phyloP scores from a whole-genome alignment of 2,113 vertebrate species.

The Nanorana parkeri region DNA sequence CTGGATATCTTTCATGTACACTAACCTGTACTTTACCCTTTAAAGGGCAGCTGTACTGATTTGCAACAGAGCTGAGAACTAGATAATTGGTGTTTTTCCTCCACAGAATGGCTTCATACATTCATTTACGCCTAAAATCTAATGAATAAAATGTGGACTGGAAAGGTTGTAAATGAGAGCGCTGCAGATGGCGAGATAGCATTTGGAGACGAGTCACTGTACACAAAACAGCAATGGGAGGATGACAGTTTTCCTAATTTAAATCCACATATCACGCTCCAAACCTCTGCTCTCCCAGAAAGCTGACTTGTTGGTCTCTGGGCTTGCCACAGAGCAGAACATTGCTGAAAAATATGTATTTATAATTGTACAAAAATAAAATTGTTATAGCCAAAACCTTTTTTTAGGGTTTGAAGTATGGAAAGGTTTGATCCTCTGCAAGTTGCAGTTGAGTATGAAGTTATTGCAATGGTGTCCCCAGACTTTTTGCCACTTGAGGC shows the following conservation, averaged over 20 bases:
- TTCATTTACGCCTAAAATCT: constrained; percentile 8
- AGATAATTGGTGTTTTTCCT: constrained; percentile 40
- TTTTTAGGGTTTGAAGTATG: too few species aligned
- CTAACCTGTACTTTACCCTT: not conserved
- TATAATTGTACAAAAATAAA: too few species aligned
- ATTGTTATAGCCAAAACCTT: too few species aligned
- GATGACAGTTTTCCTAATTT: constrained; percentile 24
- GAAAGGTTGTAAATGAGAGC: constrained; percentile 17
- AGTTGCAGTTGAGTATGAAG: too few species aligned
- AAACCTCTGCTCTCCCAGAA: not conserved
- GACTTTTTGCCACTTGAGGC: too few species aligned
- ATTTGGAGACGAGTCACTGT: constrained; percentile 9
- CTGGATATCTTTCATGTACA: too few species aligned
- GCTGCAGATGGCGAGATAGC: constrained; percentile 32
- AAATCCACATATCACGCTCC: constrained; percentile 1
- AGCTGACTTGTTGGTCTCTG: not conserved
- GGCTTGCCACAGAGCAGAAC: not conserved
- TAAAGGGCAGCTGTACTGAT: constrained; percentile 1
- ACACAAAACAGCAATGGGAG: constrained; percentile 29
- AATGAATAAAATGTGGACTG: constrained; percentile 31
- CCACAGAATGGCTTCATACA: not conserved
- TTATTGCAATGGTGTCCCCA: too few species aligned
- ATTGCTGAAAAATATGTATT: not conserved
- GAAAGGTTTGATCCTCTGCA: too few species aligned
- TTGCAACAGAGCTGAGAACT: not conserved